phyloP scores from a whole-genome alignment of 1,140 invertebrate species.

The Anadara kagoshimensis region DNA sequence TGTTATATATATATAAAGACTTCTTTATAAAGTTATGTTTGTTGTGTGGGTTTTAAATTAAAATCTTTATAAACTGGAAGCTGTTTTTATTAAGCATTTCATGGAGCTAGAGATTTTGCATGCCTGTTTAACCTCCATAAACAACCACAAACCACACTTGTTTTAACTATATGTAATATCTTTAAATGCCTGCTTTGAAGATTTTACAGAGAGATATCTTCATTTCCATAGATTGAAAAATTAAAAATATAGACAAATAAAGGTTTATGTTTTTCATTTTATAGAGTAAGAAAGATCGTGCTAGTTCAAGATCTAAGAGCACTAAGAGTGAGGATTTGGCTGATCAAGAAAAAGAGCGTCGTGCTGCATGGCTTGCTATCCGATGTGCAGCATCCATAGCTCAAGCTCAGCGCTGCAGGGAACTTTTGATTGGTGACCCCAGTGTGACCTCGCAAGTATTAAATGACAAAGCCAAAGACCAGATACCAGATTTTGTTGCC shows the following conservation, averaged over 20 bases:
- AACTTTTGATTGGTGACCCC: constrained; percentile 60
- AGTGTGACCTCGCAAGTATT: constrained; percentile 58
- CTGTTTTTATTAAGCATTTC: too few relatives aligned
- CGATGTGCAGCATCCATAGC: constrained; percentile 64
- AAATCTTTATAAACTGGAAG: too few relatives aligned
- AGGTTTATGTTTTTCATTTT: constrained; percentile 8
- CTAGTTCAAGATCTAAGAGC: constrained; percentile 32
- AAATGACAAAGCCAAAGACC: constrained; percentile 37
- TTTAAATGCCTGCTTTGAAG: too few relatives aligned
- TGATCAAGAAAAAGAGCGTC: constrained; percentile 60
- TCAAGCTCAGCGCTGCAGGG: constrained; percentile 54
- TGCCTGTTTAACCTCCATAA: too few relatives aligned
- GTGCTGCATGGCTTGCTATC: constrained; percentile 67
- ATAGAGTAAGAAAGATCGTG: constrained; percentile 54
- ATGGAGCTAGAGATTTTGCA: too few relatives aligned
- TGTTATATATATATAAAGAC: too few relatives aligned
- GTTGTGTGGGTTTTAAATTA: too few relatives aligned
- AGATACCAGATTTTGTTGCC: constrained; percentile 67
- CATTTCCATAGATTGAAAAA: too few relatives aligned
- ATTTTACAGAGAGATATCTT: neutral
- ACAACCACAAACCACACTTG: too few relatives aligned
- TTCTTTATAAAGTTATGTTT: too few relatives aligned
- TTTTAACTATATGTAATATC: too few relatives aligned
- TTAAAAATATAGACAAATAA: neutral
- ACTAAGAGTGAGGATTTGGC: constrained; percentile 48